Base-by-base conservation (phyloP, 2,797 vertebrate species). In the Phataginus tetradactyla region DNA sequence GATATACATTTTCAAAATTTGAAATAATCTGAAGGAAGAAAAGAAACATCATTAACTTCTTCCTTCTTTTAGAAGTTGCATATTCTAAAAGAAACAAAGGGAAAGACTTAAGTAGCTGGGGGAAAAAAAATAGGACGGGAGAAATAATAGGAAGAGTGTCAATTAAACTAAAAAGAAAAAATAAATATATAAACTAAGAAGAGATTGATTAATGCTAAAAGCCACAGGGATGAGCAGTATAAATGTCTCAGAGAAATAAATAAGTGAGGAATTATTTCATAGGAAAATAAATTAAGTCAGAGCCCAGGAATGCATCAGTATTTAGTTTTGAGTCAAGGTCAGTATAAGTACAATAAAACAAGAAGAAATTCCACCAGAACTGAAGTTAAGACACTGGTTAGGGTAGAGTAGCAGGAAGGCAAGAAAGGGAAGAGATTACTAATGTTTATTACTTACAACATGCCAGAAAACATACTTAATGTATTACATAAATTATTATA, bases 241-340 rank as follows among this genome's bases (percentile, higher is more conserved):
- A 97, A 96, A 96, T 49, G 32, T 23, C 51, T 79, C 27, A 34
- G n/a, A 74, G 23, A 77, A 92, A 72, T 7, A 3, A 96, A 39
- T 79, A 86, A 63, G 23, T 27, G 39, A 51, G 23, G 39, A 91
- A 63, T 68, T 79, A 29, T 74, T 12, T 86, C 85, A 92, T 14
- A 78, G 23, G 64, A 96, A 96, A 97, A 80, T 61, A 80, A 96
- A 95, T 69, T 85, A 89, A 92, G 37, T 71, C 63, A 91, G 74
- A 94, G 68, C 45, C 27, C 74, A 71, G 37, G 25, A 86, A 95
- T 63, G 61, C 61, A 89, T 94, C 79, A 86, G 86, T 86, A 55
- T 61, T 53, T 37, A 53, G 45, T 34, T 89, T 68, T 72, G 49
- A 95, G 39, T 90, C 66, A 95, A 96, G 90, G 77, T 94, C 84